phyloP scores from a whole-genome alignment of 2,888 invertebrate species.

The Diarsia mendica region DNA sequence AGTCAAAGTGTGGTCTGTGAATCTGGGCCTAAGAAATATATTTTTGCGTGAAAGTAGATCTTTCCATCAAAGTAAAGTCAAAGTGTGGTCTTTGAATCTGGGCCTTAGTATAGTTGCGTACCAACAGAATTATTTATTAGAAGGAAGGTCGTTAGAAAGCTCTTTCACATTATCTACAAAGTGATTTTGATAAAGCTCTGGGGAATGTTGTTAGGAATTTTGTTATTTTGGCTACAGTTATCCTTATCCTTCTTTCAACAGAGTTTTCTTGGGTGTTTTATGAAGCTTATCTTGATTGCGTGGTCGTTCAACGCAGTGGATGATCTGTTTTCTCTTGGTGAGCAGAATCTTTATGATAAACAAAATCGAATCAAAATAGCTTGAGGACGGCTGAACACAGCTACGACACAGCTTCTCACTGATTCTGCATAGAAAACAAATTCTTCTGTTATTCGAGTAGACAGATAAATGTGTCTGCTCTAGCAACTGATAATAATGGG shows the following conservation, averaged over 20 bases:
- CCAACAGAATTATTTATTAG: slow-evolving; percentile 26
- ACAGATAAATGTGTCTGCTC: background rate
- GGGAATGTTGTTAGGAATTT: slow-evolving; percentile 10
- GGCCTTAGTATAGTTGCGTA: background rate
- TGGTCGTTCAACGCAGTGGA: background rate
- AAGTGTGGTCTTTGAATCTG: no score
- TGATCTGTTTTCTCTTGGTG: slow-evolving; percentile 2
- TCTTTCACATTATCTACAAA: slow-evolving; percentile 39
- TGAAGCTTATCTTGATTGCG: slow-evolving; percentile 12
- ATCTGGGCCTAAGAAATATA: no score
- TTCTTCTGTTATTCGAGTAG: background rate
- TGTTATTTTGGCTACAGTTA: background rate
- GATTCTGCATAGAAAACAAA: background rate
- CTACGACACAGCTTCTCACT: background rate
- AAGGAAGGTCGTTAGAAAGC: slow-evolving; percentile 14
- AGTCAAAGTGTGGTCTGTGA: no score
- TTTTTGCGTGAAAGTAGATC: no score
- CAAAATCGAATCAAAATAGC: background rate
- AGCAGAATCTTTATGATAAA: background rate
- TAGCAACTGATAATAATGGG: no score
- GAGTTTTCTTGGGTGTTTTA: slow-evolving; percentile 13
- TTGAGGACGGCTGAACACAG: background rate
- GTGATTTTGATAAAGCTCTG: slow-evolving; percentile 32
- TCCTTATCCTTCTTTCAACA: background rate
- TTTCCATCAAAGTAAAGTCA: no score